Percentiles rank a stretch among this genome's conserved stretches.
Conservation (phyloP, 2,888 invertebrate species). For the Apeira syringaria region DNA sequence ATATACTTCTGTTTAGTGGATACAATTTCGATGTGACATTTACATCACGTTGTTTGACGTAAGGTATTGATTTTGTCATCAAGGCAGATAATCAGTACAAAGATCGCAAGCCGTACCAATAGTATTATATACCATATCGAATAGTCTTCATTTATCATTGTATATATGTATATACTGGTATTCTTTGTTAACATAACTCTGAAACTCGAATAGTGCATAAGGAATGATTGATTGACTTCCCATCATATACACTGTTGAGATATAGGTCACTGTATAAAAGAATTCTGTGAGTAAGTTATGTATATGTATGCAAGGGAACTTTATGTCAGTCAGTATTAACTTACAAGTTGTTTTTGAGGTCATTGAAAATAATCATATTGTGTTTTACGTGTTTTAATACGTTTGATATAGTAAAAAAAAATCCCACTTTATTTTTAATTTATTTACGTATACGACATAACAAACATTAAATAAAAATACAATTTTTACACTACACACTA, state of each 20-base stretch:
- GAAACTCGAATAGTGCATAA: constrained; percentile 25
- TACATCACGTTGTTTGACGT: constrained; percentile 8
- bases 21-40: constrained; percentile 10
- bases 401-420: too few species aligned
- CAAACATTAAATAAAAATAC: too few species aligned
- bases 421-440: too few species aligned
- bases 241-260: constrained; percentile 49
- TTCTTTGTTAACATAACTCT: constrained; percentile 37
- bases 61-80: constrained; percentile 32
- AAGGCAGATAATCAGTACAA: constrained; percentile 15
- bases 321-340: constrained; percentile 1
- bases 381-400: too few species aligned
- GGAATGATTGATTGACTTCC: constrained; percentile 48
- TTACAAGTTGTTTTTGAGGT: too few species aligned
- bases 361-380: too few species aligned
- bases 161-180: too few species aligned
- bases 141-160: neutral
- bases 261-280: constrained; percentile 40
- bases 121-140: constrained; percentile 33
- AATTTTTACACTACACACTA: too few species aligned
- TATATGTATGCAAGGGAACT: constrained; percentile 8
- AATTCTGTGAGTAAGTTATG: constrained; percentile 15
- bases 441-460: too few species aligned
- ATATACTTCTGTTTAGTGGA: constrained; percentile 2
- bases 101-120: constrained; percentile 6